Percentiles rank a stretch among this genome's conserved stretches.
Conservation (phyloP, 2,113 vertebrate genomes). For the Marmota monax region DNA sequence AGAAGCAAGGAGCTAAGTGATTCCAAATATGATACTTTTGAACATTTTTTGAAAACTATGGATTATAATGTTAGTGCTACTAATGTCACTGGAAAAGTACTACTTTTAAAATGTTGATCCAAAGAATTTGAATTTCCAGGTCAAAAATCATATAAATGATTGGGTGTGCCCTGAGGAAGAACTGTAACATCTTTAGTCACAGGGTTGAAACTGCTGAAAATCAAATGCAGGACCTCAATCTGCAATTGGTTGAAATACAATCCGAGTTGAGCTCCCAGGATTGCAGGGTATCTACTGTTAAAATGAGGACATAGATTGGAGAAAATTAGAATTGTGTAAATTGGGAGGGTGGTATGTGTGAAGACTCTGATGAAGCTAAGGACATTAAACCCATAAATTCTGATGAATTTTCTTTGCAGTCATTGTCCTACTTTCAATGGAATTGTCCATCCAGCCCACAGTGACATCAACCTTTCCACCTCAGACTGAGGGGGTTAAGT, state of each 20-base stretch:
- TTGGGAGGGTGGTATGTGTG: neutral
- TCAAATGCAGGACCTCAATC: neutral
- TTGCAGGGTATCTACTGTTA: neutral
- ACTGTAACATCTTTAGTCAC: neutral
- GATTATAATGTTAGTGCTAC: neutral
- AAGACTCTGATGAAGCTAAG: neutral
- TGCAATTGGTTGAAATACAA: neutral
- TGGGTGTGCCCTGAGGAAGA: neutral
- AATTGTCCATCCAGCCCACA: neutral
- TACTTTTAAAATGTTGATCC: neutral
- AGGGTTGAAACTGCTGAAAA: neutral
- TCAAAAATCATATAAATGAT: neutral
- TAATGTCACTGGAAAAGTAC: neutral
- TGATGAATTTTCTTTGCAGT: too few relatives aligned
- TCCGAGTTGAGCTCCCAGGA: neutral
- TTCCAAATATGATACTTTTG: neutral
- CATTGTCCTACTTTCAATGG: neutral
- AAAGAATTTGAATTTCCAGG: neutral
- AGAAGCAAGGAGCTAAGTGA: too few relatives aligned
- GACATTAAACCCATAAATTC: too few relatives aligned
- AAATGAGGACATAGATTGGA: neutral
- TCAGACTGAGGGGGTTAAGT: neutral
- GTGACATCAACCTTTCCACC: neutral
- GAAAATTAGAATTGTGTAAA: neutral
- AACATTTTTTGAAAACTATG: neutral